Conservation (phyloP, 2,888 invertebrate genomes). For the Lymantria dispar region DNA sequence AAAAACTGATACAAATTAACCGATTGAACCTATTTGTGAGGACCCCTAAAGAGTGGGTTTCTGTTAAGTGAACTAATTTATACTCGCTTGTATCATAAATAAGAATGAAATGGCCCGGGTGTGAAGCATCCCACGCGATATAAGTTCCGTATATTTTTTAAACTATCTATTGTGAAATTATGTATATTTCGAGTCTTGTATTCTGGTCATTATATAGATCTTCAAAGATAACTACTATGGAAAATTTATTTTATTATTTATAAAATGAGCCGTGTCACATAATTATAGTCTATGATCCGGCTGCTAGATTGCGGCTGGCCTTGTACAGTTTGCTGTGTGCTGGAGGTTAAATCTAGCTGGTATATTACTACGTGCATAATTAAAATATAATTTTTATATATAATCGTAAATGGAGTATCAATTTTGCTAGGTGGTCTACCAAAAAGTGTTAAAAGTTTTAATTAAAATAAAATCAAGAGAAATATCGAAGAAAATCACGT, state of each 20-base stretch:
- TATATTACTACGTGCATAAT: too few relatives aligned
- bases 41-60: constrained; percentile 77
- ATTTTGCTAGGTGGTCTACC: too few relatives aligned
- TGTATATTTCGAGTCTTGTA: constrained; percentile 11
- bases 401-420: too few relatives aligned
- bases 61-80: constrained; percentile 79
- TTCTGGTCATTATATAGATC: constrained; percentile 14
- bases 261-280: too few relatives aligned
- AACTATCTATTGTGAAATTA: constrained; percentile 7
- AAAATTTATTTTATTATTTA: too few relatives aligned
- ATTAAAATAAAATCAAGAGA: too few relatives aligned
- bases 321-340: too few relatives aligned
- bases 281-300: not conserved
- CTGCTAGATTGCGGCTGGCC: too few relatives aligned
- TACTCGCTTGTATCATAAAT: constrained; percentile 74
- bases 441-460: too few relatives aligned
- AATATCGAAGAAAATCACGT: too few relatives aligned
- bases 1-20: constrained; percentile 75
- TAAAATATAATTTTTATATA: too few relatives aligned
- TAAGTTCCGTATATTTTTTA: constrained; percentile 29
- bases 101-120: constrained; percentile 51
- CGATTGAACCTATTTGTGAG: constrained; percentile 73
- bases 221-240: not conserved
- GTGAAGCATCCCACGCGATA: constrained; percentile 30
- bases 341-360: not conserved